These are phyloP conservation scores for Hirtodrosophila duncani DNA, from an alignment of 2,888 invertebrate genomes.

Conservation along the genomic window DNA sequence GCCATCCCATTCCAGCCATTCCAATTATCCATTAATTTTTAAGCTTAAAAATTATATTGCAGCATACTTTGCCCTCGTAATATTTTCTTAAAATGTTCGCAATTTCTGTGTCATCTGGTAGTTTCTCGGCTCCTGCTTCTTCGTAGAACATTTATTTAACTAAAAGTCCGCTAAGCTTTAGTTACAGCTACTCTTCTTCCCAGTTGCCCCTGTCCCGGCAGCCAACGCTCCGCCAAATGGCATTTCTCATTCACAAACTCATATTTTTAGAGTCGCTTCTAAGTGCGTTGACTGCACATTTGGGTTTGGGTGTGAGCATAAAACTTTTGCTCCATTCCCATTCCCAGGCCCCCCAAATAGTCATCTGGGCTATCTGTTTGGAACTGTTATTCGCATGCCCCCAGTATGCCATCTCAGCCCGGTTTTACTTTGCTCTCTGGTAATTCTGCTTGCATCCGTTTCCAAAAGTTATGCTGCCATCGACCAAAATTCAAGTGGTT, in stretches of 20 bases:
- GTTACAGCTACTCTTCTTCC: too few relatives aligned
- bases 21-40: too few relatives aligned
- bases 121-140: too few relatives aligned
- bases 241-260: slow-evolving; percentile 32
- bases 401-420: background rate
- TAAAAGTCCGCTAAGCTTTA: too few relatives aligned
- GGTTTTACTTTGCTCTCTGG: slow-evolving; percentile 3
- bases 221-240: slow-evolving; percentile 20
- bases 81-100: too few relatives aligned
- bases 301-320: slow-evolving; percentile 43
- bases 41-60: background rate
- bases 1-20: too few relatives aligned
- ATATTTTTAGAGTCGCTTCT: slow-evolving; percentile 49
- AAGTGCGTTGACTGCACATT: slow-evolving; percentile 67
- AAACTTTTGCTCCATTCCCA: slow-evolving; percentile 44
- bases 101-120: slow-evolving; percentile 21
- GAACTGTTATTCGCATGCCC: slow-evolving; percentile 12
- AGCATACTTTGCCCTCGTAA: slow-evolving; percentile 3
- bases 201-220: background rate
- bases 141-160: slow-evolving; percentile 53
- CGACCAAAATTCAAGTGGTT: slow-evolving; percentile 61
- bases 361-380: slow-evolving; percentile 46
- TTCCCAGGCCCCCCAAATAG: slow-evolving; percentile 32
- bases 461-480: slow-evolving; percentile 53
- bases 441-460: slow-evolving; percentile 63